Percentiles rank a stretch among this genome's conserved stretches.
Conservation (phyloP, 2,888 invertebrate species). For the Agapostemon virescens region DNA sequence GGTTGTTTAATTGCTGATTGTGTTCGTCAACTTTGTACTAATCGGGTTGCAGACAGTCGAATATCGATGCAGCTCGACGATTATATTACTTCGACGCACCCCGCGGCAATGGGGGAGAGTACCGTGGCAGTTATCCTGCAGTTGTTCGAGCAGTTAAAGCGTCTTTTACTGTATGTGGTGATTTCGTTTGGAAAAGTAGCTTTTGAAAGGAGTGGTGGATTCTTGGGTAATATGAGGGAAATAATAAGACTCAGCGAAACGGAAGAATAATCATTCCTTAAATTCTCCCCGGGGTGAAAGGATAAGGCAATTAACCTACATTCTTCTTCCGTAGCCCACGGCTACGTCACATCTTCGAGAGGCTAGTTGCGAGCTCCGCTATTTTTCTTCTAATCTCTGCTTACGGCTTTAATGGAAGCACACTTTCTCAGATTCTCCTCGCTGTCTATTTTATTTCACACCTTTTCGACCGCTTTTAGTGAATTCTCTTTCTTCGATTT, state of each 20-base stretch:
- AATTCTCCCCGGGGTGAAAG: constrained; percentile 50
- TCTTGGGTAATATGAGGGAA: neutral
- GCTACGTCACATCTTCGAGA: constrained; percentile 23
- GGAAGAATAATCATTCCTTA: constrained; percentile 62
- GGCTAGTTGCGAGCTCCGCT: neutral
- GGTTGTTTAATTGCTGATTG: constrained; percentile 6
- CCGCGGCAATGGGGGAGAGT: too few relatives aligned
- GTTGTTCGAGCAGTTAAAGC: too few relatives aligned
- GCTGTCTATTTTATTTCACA: constrained; percentile 4
- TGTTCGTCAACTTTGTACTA: neutral
- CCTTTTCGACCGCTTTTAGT: neutral
- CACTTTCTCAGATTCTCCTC: constrained; percentile 5
- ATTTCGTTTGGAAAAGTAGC: neutral
- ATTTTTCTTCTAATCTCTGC: constrained; percentile 18
- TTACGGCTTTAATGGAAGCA: constrained; percentile 10
- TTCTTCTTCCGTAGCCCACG: constrained; percentile 20
- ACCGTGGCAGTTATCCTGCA: too few relatives aligned
- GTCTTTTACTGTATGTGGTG: too few relatives aligned
- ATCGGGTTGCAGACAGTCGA: too few relatives aligned
- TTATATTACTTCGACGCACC: too few relatives aligned
- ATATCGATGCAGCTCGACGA: too few relatives aligned
- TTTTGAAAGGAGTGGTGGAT: neutral
- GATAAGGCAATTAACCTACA: constrained; percentile 68
- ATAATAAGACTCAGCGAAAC: constrained; percentile 12
- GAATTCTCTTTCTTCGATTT: neutral